Conservation (phyloP, 2,113 vertebrate species). For the Chionodraco myersi region DNA sequence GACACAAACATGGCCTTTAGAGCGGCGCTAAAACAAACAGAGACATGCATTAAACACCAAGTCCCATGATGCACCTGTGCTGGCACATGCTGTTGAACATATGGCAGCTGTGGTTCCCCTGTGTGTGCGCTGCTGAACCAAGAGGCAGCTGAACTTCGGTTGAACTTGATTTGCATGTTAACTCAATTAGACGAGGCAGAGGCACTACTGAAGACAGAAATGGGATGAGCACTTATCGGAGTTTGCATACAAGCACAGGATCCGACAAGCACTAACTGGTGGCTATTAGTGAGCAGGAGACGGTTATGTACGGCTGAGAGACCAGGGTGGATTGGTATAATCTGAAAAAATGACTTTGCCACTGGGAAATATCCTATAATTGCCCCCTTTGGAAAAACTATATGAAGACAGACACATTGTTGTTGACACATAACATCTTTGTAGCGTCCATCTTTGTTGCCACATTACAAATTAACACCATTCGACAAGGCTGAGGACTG, state of each 20-base stretch:
- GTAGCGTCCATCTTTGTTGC: too few relatives aligned
- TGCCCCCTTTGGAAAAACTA: too few relatives aligned
- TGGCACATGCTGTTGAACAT: neutral
- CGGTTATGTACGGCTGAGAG: conserved; percentile 24
- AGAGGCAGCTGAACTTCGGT: conserved; percentile 25
- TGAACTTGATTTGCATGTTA: conserved; percentile 44
- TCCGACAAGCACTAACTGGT: conserved; percentile 7
- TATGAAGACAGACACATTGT: too few relatives aligned
- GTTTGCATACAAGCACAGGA: conserved; percentile 25
- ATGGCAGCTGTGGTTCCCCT: conserved; percentile 4
- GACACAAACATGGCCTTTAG: too few relatives aligned
- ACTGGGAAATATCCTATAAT: too few relatives aligned
- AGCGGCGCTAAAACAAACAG: neutral
- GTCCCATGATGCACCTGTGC: neutral
- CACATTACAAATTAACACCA: too few relatives aligned
- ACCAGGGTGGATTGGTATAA: fast-evolving
- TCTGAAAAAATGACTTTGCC: too few relatives aligned
- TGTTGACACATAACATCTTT: too few relatives aligned
- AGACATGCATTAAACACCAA: neutral
- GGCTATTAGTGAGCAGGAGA: too few relatives aligned
- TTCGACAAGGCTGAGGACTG: too few relatives aligned
- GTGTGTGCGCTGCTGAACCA: conserved; percentile 23
- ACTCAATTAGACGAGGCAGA: conserved; percentile 21
- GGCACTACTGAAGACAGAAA: conserved; percentile 12
- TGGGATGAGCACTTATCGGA: conserved; percentile 29